Evolutionary conservation across 2,113 vertebrate genomes (phyloP).

Genomic region (Crotalus horridus): DNA sequence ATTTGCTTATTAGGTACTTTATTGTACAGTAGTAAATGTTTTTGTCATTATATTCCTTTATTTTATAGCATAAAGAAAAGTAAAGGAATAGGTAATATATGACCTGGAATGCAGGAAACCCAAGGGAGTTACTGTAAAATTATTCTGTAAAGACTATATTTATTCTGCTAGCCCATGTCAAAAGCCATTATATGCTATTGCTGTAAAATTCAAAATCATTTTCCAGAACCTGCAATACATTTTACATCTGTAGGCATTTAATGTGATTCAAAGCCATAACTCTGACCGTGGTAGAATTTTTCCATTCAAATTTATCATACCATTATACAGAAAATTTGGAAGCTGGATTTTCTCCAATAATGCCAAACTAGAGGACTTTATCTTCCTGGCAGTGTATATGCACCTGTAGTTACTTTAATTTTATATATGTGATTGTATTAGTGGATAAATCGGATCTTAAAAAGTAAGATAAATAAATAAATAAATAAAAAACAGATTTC

Average conservation of each 20-base stretch:
- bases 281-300: slow-evolving; percentile 12
- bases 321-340: slow-evolving; percentile 11
- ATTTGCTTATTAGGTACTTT: not conserved
- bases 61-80: slow-evolving; percentile 37
- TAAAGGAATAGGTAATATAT: slow-evolving; percentile 30
- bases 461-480: not conserved
- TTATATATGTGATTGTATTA: not conserved
- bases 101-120: slow-evolving; percentile 18
- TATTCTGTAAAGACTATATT: slow-evolving; percentile 33
- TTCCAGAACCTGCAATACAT: slow-evolving; percentile 55
- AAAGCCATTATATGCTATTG: slow-evolving; percentile 42
- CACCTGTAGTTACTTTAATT: not conserved
- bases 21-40: slow-evolving; percentile 42
- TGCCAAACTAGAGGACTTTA: not conserved
- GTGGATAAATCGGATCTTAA: not conserved
- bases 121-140: slow-evolving; percentile 33
- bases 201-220: slow-evolving; percentile 42
- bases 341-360: slow-evolving; percentile 22
- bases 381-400: not conserved
- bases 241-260: slow-evolving; percentile 54
- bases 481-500: no score
- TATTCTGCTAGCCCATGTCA: slow-evolving; percentile 38
- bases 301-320: slow-evolving; percentile 9
- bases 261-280: slow-evolving; percentile 41
- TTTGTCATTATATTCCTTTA: slow-evolving; percentile 52